Conservation (phyloP, 1,140 invertebrate genomes). For the Temnothorax curvispinosus region DNA sequence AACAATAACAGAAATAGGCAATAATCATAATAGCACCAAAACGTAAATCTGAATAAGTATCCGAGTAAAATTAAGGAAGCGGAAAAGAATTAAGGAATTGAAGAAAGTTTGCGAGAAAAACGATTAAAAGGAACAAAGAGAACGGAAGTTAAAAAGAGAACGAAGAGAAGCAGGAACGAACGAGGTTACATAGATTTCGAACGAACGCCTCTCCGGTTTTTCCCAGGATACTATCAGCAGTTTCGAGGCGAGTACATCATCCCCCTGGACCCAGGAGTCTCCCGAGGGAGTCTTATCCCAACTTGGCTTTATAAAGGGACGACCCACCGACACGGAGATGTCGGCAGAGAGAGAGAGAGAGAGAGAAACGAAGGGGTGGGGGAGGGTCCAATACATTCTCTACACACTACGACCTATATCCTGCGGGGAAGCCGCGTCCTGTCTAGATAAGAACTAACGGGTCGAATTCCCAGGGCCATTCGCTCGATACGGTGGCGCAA, state of each 20-base stretch:
- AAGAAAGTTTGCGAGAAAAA: background rate
- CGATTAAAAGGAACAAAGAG: background rate
- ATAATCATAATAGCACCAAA: background rate
- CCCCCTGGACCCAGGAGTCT: constrained; percentile 56
- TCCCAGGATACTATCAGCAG: constrained; percentile 74
- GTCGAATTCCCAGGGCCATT: constrained; percentile 52
- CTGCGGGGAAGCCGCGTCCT: constrained; percentile 12
- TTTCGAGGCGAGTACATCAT: constrained; percentile 76
- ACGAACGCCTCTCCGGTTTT: constrained; percentile 55
- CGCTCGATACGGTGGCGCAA: constrained; percentile 42
- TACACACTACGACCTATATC: constrained; percentile 41
- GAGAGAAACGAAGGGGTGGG: background rate
- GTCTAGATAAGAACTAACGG: constrained; percentile 64
- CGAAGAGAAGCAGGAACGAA: constrained; percentile 2
- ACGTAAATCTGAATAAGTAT: background rate
- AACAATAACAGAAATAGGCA: constrained; percentile 10
- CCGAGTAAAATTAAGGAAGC: constrained; percentile 12
- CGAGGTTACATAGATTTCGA: constrained; percentile 46
- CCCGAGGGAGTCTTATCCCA: constrained; percentile 74
- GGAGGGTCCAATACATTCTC: constrained; percentile 30
- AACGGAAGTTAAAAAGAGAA: constrained; percentile 8
- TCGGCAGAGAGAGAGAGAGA: constrained; percentile 8
- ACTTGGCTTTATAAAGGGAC: constrained; percentile 73
- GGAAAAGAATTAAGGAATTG: background rate
- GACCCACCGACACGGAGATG: constrained; percentile 49